These are phyloP conservation scores for Tragopan temminckii DNA, from an alignment of 2,797 vertebrate species.

Conservation along the genomic window DNA sequence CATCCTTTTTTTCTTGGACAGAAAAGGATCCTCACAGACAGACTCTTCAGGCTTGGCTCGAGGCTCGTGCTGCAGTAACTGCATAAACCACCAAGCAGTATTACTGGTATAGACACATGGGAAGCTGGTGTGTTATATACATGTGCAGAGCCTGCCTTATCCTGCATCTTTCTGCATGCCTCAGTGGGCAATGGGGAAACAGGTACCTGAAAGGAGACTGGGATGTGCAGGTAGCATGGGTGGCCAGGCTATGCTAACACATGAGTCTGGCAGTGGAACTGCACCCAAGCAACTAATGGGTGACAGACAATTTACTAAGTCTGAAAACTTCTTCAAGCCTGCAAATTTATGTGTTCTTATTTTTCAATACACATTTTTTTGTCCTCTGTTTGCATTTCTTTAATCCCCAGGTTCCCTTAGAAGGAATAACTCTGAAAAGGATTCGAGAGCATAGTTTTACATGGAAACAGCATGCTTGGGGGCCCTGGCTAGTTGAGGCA, in stretches of 20 bases:
- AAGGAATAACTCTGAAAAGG: neutral
- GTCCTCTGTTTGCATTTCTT: neutral
- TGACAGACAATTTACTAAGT: neutral
- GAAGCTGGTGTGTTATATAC: neutral
- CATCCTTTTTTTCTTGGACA: neutral
- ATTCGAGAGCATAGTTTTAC: rapidly evolving
- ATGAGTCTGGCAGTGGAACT: no score
- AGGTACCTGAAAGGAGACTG: neutral
- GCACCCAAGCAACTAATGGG: neutral
- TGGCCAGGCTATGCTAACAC: neutral
- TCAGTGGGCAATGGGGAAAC: neutral
- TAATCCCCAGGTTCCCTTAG: neutral
- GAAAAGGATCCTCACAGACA: neutral
- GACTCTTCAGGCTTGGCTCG: neutral
- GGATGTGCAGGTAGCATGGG: neutral
- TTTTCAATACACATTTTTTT: neutral
- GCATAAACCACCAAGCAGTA: neutral
- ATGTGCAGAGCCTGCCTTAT: neutral
- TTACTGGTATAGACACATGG: rapidly evolving
- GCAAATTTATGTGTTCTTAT: neutral
- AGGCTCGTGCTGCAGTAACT: neutral
- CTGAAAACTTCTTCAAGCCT: neutral
- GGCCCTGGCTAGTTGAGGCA: neutral
- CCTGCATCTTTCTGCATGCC: neutral
- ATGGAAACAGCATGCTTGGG: neutral